Conservation (phyloP, 2,888 invertebrate genomes). For the Nomada goodeniana region DNA sequence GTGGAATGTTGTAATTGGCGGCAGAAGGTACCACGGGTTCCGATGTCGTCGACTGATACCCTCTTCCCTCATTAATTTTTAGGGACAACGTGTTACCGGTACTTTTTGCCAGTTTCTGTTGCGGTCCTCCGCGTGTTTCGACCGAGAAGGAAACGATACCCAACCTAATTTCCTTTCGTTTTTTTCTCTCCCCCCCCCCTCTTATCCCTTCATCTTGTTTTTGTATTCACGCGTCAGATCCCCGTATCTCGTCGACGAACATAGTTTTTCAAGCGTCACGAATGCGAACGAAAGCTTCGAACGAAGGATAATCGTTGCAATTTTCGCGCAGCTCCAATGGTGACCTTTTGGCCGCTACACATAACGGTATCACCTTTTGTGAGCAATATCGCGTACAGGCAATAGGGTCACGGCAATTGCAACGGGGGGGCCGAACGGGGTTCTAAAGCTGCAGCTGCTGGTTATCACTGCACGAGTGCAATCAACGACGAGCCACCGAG, state of each 20-base stretch:
- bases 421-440: constrained; percentile 73
- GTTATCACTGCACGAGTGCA: constrained; percentile 78
- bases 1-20: constrained; percentile 79
- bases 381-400: constrained; percentile 54
- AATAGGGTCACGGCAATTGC: constrained; percentile 71
- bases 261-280: neutral
- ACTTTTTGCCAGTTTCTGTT: constrained; percentile 53
- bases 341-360: constrained; percentile 21
- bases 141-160: constrained; percentile 29
- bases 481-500: constrained; percentile 58
- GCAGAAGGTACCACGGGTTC: constrained; percentile 72
- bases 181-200: no score
- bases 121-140: constrained; percentile 9
- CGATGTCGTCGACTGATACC: constrained; percentile 80
- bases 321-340: constrained; percentile 7
- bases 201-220: neutral
- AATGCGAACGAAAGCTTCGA: neutral
- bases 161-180: constrained; percentile 9
- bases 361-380: constrained; percentile 37
- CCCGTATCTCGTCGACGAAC: neutral
- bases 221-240: neutral
- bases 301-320: neutral
- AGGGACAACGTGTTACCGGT: constrained; percentile 58
- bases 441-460: constrained; percentile 77
- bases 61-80: constrained; percentile 74